Percentiles rank a stretch among this genome's conserved stretches.
Evolutionary conservation across 2,797 vertebrate species (phyloP).

Genomic region (Brachymystax lenok): DNA sequence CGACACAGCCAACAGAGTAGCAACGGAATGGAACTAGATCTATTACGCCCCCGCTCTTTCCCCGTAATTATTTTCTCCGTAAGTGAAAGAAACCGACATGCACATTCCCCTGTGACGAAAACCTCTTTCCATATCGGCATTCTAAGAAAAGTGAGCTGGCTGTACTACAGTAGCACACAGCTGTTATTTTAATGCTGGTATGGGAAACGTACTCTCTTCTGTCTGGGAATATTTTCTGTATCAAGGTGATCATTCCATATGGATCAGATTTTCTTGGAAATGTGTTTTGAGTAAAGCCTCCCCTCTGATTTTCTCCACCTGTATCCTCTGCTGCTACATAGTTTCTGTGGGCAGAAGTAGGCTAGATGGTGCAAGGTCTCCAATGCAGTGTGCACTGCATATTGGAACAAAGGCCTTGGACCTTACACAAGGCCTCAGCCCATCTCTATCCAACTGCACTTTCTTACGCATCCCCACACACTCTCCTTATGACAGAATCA

Average conservation of each 20-base stretch:
- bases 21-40: not conserved
- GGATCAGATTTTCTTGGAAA: not conserved
- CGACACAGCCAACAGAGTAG: not conserved
- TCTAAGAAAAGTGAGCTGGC: not conserved
- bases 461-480: not conserved
- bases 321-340: not conserved
- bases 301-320: not conserved
- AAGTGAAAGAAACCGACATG: not conserved
- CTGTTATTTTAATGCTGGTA: not conserved
- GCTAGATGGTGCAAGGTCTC: not conserved
- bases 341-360: not conserved
- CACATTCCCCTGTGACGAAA: not conserved
- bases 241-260: not conserved
- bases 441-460: not conserved
- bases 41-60: not conserved
- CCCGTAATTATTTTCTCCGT: not conserved
- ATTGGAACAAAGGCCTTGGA: not conserved
- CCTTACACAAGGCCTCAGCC: not conserved
- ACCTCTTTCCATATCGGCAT: conserved; percentile 1
- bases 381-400: not conserved
- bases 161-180: not conserved
- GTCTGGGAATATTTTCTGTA: not conserved
- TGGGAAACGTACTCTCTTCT: not conserved
- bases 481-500: not conserved
- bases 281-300: not conserved